Conservation (phyloP, 2,888 invertebrate genomes). For the Rotaria macrura region DNA sequence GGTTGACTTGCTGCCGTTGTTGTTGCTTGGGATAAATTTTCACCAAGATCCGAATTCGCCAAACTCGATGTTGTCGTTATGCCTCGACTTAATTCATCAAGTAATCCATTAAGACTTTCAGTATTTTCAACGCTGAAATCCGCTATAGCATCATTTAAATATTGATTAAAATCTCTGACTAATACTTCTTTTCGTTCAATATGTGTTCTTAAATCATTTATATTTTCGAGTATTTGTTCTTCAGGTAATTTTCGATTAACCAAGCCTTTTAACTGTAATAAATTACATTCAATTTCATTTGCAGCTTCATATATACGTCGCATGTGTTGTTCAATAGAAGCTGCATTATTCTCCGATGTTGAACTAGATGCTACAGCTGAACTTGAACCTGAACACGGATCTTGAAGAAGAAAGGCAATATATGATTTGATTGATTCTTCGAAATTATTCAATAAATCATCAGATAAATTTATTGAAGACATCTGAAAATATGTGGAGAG, state of each 20-base stretch:
- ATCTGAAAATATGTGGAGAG: background rate
- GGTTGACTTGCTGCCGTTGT: background rate
- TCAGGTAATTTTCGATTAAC: background rate
- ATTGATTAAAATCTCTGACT: background rate
- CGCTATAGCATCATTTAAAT: background rate
- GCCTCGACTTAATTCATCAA: constrained; percentile 20
- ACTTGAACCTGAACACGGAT: constrained; percentile 2
- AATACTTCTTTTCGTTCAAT: constrained; percentile 20
- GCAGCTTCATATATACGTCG: background rate
- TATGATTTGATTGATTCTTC: constrained; percentile 13
- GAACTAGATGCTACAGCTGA: constrained; percentile 1
- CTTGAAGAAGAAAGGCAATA: background rate
- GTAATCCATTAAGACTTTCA: constrained; percentile 11
- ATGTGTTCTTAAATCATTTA: background rate
- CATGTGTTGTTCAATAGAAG: background rate
- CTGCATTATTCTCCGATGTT: background rate
- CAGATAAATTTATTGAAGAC: background rate
- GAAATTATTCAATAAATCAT: constrained; percentile 14
- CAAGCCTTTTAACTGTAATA: background rate
- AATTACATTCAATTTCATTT: constrained; percentile 17
- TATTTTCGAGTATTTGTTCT: constrained; percentile 7
- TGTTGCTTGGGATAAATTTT: background rate
- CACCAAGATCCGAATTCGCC: background rate
- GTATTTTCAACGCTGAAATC: constrained; percentile 20
- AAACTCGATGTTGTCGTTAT: background rate